phyloP scores from a whole-genome alignment of 2,888 invertebrate species.

The Apocheima hispidaria region DNA sequence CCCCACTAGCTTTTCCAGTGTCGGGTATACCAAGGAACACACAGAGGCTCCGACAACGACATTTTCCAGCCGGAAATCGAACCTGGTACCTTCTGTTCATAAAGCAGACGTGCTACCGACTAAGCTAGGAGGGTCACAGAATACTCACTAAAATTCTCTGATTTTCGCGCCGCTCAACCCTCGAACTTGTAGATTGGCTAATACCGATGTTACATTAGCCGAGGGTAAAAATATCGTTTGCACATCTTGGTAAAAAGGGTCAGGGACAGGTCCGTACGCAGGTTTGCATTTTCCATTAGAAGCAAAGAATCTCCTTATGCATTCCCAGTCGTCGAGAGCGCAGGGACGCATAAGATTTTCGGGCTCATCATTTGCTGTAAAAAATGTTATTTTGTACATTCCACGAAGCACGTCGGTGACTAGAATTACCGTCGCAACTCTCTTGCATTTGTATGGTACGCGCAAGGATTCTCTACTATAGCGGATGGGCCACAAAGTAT shows the following conservation, averaged over 20 bases:
- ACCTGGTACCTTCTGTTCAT: no score
- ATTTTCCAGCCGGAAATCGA: no score
- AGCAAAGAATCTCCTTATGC: conserved; percentile 48
- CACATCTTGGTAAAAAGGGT: conserved; percentile 30
- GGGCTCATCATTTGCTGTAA: conserved; percentile 28
- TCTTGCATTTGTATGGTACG: no score
- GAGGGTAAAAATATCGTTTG: conserved; percentile 30
- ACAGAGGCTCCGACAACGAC: no score
- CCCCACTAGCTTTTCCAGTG: no score
- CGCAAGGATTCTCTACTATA: no score
- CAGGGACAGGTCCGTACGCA: conserved; percentile 32
- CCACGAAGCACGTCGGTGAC: no score
- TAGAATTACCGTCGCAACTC: no score
- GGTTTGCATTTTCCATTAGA: conserved; percentile 42
- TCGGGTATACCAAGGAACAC: no score
- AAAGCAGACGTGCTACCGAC: no score
- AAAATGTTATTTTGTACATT: background rate
- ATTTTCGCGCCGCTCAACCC: conserved; percentile 28
- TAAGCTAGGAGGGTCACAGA: background rate
- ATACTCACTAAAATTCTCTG: conserved; percentile 36
- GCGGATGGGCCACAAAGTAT: no score
- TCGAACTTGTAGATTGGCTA: background rate
- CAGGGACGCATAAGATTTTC: conserved; percentile 46
- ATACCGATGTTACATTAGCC: conserved; percentile 45
- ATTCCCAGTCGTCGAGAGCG: conserved; percentile 41